Percentiles rank a stretch among this genome's conserved stretches.
phyloP scores from a whole-genome alignment of 2,888 invertebrate genomes.

The Sceliomorpha sp. region DNA sequence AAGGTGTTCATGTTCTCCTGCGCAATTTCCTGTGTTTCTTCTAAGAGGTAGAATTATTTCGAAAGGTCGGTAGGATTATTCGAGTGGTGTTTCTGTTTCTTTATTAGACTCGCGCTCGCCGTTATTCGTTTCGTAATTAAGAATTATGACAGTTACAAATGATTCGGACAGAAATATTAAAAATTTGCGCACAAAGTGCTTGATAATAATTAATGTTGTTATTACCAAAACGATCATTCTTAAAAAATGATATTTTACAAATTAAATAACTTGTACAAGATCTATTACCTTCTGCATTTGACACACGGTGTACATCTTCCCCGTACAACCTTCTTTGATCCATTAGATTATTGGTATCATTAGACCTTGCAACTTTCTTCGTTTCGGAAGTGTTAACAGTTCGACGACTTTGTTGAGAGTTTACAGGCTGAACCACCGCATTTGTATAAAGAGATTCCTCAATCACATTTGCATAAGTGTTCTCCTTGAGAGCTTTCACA shows the following conservation, averaged over 20 bases:
- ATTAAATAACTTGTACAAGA: neutral
- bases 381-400: slow-evolving; percentile 2
- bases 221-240: too few species aligned
- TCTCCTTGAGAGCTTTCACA: slow-evolving; percentile 71
- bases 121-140: too few species aligned
- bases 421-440: slow-evolving; percentile 57
- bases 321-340: slow-evolving; percentile 17
- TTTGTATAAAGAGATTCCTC: slow-evolving; percentile 72
- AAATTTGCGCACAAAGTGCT: too few species aligned
- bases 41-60: slow-evolving; percentile 38
- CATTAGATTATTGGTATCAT: slow-evolving; percentile 26
- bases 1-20: slow-evolving; percentile 82
- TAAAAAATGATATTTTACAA: slow-evolving; percentile 17
- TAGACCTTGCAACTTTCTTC: slow-evolving; percentile 14
- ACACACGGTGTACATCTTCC: too few species aligned
- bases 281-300: slow-evolving; percentile 38
- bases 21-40: slow-evolving; percentile 45
- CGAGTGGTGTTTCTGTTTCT: too few species aligned
- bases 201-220: too few species aligned
- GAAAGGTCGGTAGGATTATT: too few species aligned
- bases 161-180: too few species aligned
- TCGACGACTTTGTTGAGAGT: slow-evolving; percentile 13
- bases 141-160: too few species aligned
- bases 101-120: too few species aligned
- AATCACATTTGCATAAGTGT: slow-evolving; percentile 81